These are phyloP conservation scores for Euproctis similis DNA, from an alignment of 2,888 invertebrate species.

Conservation along the genomic window DNA sequence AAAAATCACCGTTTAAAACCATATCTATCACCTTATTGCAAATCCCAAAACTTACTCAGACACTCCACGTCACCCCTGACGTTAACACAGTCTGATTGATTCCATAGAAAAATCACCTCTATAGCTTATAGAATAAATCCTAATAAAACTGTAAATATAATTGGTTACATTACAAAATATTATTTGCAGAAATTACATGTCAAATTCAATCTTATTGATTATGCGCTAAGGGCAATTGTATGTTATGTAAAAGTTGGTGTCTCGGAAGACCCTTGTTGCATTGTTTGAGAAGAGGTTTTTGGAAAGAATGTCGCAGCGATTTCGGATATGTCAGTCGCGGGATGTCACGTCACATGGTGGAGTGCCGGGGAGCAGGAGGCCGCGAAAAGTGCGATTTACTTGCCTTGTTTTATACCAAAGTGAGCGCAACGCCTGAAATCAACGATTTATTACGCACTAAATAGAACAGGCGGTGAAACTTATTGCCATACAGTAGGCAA, in stretches of 20 bases:
- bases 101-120: constrained; percentile 25
- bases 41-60: constrained; percentile 41
- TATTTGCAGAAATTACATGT: neutral
- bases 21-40: constrained; percentile 48
- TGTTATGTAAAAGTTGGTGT: constrained; percentile 6
- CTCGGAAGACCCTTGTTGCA: constrained; percentile 43
- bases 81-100: constrained; percentile 4
- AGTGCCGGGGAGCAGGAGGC: constrained; percentile 35
- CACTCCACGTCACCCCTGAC: constrained; percentile 24
- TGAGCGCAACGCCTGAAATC: no score
- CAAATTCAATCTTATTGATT: constrained; percentile 2
- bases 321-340: constrained; percentile 65
- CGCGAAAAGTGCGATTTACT: constrained; percentile 18
- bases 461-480: no score
- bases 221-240: neutral
- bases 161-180: constrained; percentile 11
- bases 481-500: no score
- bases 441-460: no score
- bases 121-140: constrained; percentile 14
- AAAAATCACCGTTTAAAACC: constrained; percentile 57
- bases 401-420: no score
- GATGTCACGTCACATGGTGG: constrained; percentile 51
- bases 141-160: constrained; percentile 7
- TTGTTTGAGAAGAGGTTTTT: constrained; percentile 57
- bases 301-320: constrained; percentile 66